Evolutionary conservation across 2,797 vertebrate species (phyloP), one percentile per base, ranked within the genome.

Genomic region (Hippocampus kuda): DNA sequence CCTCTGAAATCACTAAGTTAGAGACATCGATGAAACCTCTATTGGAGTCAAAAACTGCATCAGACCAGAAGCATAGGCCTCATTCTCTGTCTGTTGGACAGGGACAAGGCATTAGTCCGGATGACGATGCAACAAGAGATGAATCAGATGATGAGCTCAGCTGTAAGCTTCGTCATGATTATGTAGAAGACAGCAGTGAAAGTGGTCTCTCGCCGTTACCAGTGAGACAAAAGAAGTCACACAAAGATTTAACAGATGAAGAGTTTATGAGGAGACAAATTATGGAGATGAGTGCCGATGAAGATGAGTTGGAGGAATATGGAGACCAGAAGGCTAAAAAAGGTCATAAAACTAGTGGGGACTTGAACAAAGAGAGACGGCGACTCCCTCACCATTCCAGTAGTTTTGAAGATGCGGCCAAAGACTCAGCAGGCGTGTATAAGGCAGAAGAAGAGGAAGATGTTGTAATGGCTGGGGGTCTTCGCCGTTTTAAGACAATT

Each of bases 191-290:
- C 84, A 98, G 97, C 83, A 99, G 95, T 3, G 96, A 98, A 88
- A 94, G 94, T 51, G 95, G 95, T 74, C 89, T 97, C 70, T 98
- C 97, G 6, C 95, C 96, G 0, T 88, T 97, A 56, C 94, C 94
- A 13, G 86, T 92, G 10, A 89, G 90, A 81, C 90, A 92, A 68
- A 93, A 92, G 63, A 93, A 92, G 76, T 83, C 78, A 51, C 92
- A 94, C 46, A 90, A 92, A 18, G 93, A 93, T 0, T 68, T 90
- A 74, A 93, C 92, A 0, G 96, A 98, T 57, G 98, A 99, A 83
- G 98, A 99, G 51, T 97, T 94, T 82, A 99, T 99, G 95, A 92
- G 98, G 71, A 92, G 93, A 77, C 98, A 99, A 85, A 95, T 99
- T 73, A 86, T 99, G 85, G 97, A 99, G 87, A 99, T 99, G 96